phyloP scores from a whole-genome alignment of 2,888 invertebrate species.

The Dioctria linearis region DNA sequence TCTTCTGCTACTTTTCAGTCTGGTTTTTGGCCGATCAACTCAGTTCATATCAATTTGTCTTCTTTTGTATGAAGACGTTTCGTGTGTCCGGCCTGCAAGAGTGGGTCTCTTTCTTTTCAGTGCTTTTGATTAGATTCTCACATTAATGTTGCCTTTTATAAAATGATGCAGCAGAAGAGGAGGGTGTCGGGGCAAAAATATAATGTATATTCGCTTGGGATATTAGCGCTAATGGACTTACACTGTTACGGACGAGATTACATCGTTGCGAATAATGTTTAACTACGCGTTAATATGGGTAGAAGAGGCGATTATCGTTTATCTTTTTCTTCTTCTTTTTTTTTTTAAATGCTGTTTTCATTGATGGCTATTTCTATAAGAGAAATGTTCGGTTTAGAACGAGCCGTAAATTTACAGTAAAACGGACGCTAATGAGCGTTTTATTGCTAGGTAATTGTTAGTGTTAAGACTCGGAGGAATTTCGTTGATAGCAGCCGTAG shows the following conservation, averaged over 20 bases:
- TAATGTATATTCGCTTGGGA: neutral
- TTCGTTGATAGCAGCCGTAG: too few relatives aligned
- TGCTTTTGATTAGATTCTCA: constrained; percentile 43
- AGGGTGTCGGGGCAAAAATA: neutral
- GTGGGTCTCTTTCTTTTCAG: neutral
- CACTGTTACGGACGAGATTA: constrained; percentile 29
- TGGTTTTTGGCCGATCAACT: too few relatives aligned
- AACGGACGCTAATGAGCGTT: neutral
- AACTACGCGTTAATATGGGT: constrained; percentile 41
- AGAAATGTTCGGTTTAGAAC: neutral
- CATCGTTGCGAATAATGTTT: constrained; percentile 47
- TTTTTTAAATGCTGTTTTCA: neutral
- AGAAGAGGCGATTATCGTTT: constrained; percentile 38
- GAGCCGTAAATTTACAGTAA: neutral
- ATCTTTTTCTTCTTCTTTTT: neutral
- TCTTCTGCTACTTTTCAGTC: neutral
- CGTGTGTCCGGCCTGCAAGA: neutral
- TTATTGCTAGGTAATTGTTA: neutral
- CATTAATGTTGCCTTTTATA: constrained; percentile 15
- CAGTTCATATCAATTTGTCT: constrained; percentile 42
- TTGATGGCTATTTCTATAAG: neutral
- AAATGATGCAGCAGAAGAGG: neutral
- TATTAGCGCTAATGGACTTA: constrained; percentile 44
- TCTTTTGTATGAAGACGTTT: constrained; percentile 48
- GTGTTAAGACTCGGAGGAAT: too few relatives aligned